These are phyloP conservation scores for Pachypsylla venusta DNA, from an alignment of 1,140 invertebrate species.

Conservation along the genomic window DNA sequence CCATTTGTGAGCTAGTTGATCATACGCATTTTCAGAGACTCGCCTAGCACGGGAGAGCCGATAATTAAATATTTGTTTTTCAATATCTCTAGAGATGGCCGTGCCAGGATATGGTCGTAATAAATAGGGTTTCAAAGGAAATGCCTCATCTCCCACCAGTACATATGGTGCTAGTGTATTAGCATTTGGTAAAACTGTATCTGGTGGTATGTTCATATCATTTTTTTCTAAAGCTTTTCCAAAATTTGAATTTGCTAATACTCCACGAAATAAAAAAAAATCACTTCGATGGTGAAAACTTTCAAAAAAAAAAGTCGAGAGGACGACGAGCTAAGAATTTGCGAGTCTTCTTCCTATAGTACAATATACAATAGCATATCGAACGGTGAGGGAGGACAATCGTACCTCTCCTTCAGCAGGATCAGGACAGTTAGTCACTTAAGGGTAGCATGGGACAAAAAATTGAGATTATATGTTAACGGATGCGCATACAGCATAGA, in stretches of 20 bases:
- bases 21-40: slow-evolving; percentile 29
- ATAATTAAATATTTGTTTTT: slow-evolving; percentile 29
- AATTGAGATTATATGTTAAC: too few species aligned
- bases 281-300: too few species aligned
- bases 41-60: slow-evolving; percentile 21
- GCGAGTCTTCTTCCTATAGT: too few species aligned
- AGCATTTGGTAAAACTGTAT: slow-evolving; percentile 16
- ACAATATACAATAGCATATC: too few species aligned
- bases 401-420: too few species aligned
- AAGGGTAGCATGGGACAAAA: too few species aligned
- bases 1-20: slow-evolving; percentile 25
- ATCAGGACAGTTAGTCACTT: too few species aligned
- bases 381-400: too few species aligned
- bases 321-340: too few species aligned
- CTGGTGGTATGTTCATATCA: slow-evolving; percentile 15
- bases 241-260: slow-evolving; percentile 18
- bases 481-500: too few species aligned
- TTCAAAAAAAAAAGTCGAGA: too few species aligned
- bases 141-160: slow-evolving; percentile 31
- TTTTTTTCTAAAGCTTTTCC: slow-evolving; percentile 16
- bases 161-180: slow-evolving; percentile 21
- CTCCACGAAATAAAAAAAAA: too few species aligned
- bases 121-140: slow-evolving; percentile 26
- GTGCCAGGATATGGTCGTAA: slow-evolving; percentile 29
- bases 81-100: slow-evolving; percentile 18